A percentile compares a stretch with the other conserved stretches of the same genome.
phyloP scores from a whole-genome alignment of 2,797 vertebrate genomes.

The Otolemur crassicaudatus region DNA sequence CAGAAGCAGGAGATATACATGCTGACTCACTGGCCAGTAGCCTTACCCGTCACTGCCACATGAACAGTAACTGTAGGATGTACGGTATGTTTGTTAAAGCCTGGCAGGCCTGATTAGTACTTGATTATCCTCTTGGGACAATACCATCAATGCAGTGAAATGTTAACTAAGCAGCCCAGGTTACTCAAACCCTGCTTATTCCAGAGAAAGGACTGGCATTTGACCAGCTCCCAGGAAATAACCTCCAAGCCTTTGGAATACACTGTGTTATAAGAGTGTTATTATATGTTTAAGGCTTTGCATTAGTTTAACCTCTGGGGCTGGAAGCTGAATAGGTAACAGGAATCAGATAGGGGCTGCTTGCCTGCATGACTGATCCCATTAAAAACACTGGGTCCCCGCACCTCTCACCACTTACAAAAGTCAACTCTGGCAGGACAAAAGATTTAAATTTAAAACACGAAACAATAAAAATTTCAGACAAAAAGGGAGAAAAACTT shows the following conservation, averaged over 20 bases:
- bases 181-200: background rate
- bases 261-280: background rate
- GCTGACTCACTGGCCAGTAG: background rate
- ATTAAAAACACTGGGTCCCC: background rate
- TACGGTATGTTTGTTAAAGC: background rate
- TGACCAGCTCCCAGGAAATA: background rate
- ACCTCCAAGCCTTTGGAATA: background rate
- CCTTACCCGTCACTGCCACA: background rate
- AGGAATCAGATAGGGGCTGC: background rate
- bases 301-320: background rate
- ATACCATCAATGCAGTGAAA: background rate
- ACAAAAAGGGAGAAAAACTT: too few relatives aligned
- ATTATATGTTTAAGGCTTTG: background rate
- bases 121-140: background rate
- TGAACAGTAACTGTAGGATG: background rate
- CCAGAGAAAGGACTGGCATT: background rate
- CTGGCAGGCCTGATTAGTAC: background rate
- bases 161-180: background rate
- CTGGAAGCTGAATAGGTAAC: background rate
- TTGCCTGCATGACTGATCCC: background rate
- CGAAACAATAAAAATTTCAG: too few relatives aligned
- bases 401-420: too few relatives aligned
- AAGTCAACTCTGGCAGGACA: too few relatives aligned
- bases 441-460: too few relatives aligned
- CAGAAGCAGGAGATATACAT: background rate